Evolutionary conservation across 2,113 vertebrate genomes (phyloP).

Genomic region (Pteropus alecto): DNA sequence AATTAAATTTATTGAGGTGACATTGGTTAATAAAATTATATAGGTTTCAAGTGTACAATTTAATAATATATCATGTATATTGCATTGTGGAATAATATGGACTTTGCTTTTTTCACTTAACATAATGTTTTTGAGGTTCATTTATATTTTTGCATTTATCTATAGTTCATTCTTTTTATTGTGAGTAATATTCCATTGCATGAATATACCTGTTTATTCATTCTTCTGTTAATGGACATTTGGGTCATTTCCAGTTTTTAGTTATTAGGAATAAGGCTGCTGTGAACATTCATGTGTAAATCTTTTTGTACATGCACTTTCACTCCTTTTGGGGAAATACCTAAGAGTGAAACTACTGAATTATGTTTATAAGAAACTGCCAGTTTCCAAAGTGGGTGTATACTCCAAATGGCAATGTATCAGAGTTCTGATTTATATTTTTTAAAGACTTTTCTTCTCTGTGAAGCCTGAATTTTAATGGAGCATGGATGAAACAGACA

Average conservation of each 20-base stretch:
- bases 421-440: background rate
- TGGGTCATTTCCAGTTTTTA: constrained; percentile 11
- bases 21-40: too few relatives aligned
- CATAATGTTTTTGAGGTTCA: constrained; percentile 19
- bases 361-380: background rate
- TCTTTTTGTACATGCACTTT: constrained; percentile 26
- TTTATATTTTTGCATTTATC: background rate
- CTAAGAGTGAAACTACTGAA: background rate
- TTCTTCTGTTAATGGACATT: background rate
- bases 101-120: background rate
- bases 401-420: background rate
- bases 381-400: background rate
- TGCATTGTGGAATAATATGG: background rate
- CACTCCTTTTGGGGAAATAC: constrained; percentile 19
- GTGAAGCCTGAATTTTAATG: background rate
- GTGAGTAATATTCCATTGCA: background rate
- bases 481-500: background rate
- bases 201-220: background rate
- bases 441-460: background rate
- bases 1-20: too few relatives aligned
- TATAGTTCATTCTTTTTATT: background rate
- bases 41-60: too few relatives aligned
- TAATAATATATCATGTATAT: too few relatives aligned
- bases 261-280: background rate
- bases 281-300: background rate